Evolutionary conservation across 2,797 vertebrate species (phyloP).

Genomic region (Aplochiton taeniatus): DNA sequence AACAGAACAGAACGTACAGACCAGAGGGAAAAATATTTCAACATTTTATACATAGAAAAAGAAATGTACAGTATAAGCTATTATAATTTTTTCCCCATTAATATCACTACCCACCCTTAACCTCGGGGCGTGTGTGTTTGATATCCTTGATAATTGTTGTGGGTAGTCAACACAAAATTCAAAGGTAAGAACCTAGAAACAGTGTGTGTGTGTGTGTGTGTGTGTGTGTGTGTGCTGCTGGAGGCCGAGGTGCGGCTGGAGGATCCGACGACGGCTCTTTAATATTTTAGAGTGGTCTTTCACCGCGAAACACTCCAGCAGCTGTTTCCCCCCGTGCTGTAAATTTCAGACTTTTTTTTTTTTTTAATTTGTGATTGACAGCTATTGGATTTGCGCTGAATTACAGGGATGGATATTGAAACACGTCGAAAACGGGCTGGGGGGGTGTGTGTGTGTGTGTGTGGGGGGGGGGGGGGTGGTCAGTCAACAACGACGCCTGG

Average conservation of each 20-base stretch:
- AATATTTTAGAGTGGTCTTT: slow-evolving; percentile 86
- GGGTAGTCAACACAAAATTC: too few species aligned
- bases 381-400: slow-evolving; percentile 84
- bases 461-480: slow-evolving; percentile 6
- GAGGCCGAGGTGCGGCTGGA: slow-evolving; percentile 55
- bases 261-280: slow-evolving; percentile 74
- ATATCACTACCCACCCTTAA: too few species aligned
- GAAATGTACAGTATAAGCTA: too few species aligned
- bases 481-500: slow-evolving; percentile 60
- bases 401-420: slow-evolving; percentile 81
- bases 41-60: too few species aligned
- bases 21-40: too few species aligned
- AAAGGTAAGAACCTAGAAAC: too few species aligned
- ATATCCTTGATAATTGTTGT: too few species aligned
- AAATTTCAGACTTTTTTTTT: slow-evolving; percentile 64
- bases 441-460: slow-evolving; percentile 32
- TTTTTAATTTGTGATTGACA: slow-evolving; percentile 73
- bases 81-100: too few species aligned
- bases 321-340: slow-evolving; percentile 76
- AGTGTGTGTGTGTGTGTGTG: too few species aligned
- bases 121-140: too few species aligned
- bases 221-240: too few species aligned
- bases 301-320: slow-evolving; percentile 79
- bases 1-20: too few species aligned
- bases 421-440: slow-evolving; percentile 60